Conservation (phyloP, 2,113 vertebrate genomes). For the Astur gentilis region DNA sequence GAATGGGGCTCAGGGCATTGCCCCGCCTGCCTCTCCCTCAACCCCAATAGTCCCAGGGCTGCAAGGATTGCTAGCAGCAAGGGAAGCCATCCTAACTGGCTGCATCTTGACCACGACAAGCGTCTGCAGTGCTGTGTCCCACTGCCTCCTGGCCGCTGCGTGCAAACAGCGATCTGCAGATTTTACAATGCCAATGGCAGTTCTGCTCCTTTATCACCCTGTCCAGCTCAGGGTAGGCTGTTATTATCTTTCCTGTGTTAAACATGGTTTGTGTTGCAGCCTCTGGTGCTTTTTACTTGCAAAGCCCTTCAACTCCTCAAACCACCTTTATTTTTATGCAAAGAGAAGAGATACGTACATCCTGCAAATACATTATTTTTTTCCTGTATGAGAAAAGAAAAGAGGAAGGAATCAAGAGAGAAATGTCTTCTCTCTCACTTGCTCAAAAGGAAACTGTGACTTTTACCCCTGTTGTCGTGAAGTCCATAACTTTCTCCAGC, state of each 20-base stretch:
- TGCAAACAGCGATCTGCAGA: neutral
- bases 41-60: neutral
- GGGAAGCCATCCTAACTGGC: neutral
- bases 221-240: neutral
- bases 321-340: neutral
- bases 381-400: neutral
- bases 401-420: neutral
- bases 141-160: neutral
- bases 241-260: neutral
- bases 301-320: neutral
- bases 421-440: neutral
- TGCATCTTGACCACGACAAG: neutral
- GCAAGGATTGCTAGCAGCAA: neutral
- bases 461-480: neutral
- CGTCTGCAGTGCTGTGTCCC: neutral
- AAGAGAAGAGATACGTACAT: neutral
- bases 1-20: accelerated
- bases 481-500: neutral
- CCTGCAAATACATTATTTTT: neutral
- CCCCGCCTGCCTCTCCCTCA: neutral
- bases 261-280: neutral
- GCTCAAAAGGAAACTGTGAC: neutral
- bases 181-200: accelerated
- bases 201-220: neutral
- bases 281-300: neutral